These are phyloP conservation scores for Drosophila mojavensis DNA, from an alignment of 1,140 invertebrate species.

Conservation along the genomic window DNA sequence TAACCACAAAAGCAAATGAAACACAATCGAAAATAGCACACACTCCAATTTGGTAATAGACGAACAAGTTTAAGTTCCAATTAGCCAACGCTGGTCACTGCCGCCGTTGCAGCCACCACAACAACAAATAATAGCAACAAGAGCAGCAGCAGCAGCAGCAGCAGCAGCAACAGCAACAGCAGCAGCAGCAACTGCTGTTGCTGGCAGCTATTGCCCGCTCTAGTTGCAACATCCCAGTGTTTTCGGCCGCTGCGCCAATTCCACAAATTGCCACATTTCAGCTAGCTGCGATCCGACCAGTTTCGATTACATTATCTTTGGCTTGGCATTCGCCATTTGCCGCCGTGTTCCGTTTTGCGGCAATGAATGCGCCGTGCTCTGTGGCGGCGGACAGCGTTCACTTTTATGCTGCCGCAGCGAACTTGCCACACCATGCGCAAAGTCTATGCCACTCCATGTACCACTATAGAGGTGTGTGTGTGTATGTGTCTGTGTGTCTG, in stretches of 20 bases:
- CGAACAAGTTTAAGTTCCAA: constrained; percentile 70
- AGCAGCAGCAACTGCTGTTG: not conserved
- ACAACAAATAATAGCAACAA: not conserved
- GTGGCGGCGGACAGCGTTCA: constrained; percentile 60
- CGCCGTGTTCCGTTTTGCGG: constrained; percentile 73
- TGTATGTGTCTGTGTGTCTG: not conserved
- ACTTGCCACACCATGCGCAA: constrained; percentile 74
- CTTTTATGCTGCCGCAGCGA: constrained; percentile 63
- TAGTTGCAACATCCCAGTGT: constrained; percentile 45
- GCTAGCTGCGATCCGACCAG: constrained; percentile 65
- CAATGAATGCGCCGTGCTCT: constrained; percentile 65
- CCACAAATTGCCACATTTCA: constrained; percentile 70
- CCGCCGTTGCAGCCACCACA: constrained; percentile 1
- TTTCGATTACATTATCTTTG: constrained; percentile 80
- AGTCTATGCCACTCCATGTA: constrained; percentile 56
- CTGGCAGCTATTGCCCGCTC: not conserved
- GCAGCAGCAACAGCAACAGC: not conserved
- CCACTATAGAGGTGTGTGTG: not conserved
- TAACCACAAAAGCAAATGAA: constrained; percentile 36
- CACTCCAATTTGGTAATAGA: constrained; percentile 45
- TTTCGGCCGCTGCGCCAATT: constrained; percentile 49
- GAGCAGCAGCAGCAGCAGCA: too few species aligned
- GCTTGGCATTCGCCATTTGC: constrained; percentile 47
- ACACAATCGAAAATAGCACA: constrained; percentile 27
- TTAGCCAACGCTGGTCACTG: constrained; percentile 42